These are phyloP conservation scores for Dastarcus helophoroides DNA, from an alignment of 2,888 invertebrate genomes.

Conservation along the genomic window DNA sequence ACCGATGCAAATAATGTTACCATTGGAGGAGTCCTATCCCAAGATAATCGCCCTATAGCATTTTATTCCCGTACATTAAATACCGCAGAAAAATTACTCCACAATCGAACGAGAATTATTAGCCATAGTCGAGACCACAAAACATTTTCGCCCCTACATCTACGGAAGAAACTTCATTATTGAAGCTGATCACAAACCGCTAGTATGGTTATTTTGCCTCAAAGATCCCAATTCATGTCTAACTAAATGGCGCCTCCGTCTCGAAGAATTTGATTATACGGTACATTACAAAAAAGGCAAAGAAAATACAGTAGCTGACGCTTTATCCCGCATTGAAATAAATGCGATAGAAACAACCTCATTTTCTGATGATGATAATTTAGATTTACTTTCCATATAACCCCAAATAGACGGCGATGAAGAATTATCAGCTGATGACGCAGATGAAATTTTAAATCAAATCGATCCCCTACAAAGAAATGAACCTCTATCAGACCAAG, in stretches of 20 bases:
- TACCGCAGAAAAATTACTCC: constrained; percentile 16
- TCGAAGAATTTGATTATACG: constrained; percentile 12
- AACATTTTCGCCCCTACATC: too few relatives aligned
- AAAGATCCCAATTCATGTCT: constrained; percentile 14
- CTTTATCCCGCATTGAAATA: constrained; percentile 12
- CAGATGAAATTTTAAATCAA: constrained; percentile 2
- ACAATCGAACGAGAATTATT: constrained; percentile 17
- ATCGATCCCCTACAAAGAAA: constrained; percentile 2
- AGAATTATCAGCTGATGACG: too few relatives aligned
- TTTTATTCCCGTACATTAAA: constrained; percentile 17
- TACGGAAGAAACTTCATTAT: constrained; percentile 14
- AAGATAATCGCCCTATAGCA: constrained; percentile 15
- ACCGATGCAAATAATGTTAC: constrained; percentile 16
- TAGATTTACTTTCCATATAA: too few relatives aligned
- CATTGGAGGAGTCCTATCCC: constrained; percentile 15
- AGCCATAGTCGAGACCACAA: constrained; percentile 16
- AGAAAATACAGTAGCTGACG: constrained; percentile 14
- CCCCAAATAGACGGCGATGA: background rate
- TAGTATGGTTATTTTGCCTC: constrained; percentile 15
- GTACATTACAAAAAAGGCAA: constrained; percentile 13
- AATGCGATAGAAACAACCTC: constrained; percentile 9
- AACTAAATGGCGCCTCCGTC: constrained; percentile 9
- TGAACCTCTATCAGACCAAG: constrained; percentile 4
- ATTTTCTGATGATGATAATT: too few relatives aligned
- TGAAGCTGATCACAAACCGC: constrained; percentile 16